These are phyloP conservation scores for Eurytoma adleriae DNA, from an alignment of 2,888 invertebrate species.

Conservation along the genomic window DNA sequence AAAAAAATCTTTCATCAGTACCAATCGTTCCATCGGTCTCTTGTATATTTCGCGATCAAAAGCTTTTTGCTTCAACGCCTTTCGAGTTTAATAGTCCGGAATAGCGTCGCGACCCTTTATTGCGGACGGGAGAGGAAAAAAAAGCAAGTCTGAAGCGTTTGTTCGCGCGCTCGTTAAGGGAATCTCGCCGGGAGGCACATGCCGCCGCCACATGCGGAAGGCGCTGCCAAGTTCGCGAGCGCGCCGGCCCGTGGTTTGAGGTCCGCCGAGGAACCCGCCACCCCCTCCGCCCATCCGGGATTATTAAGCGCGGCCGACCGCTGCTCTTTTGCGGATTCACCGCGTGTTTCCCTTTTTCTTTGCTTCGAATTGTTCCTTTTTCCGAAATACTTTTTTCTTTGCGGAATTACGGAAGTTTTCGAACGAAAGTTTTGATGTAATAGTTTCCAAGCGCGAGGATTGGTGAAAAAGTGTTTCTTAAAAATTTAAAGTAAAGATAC, in stretches of 20 bases:
- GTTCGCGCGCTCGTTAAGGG: constrained; percentile 12
- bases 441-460: no score
- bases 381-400: constrained; percentile 16
- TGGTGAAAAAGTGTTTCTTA: no score
- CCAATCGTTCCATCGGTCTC: neutral
- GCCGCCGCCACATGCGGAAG: constrained; percentile 73
- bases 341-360: constrained; percentile 14
- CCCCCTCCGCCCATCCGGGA: constrained; percentile 61
- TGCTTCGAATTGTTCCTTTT: neutral
- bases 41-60: neutral
- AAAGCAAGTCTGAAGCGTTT: neutral
- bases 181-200: constrained; percentile 63
- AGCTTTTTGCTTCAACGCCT: neutral
- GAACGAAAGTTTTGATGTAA: neutral
- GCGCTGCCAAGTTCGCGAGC: neutral
- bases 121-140: neutral
- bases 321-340: constrained; percentile 69
- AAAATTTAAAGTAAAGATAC: constrained; percentile 69
- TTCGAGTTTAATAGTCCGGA: neutral
- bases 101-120: neutral
- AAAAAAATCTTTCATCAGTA: constrained; percentile 25
- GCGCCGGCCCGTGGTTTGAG: constrained; percentile 28
- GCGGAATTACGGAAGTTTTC: neutral
- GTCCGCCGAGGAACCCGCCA: constrained; percentile 3
- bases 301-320: constrained; percentile 71